Conservation (phyloP, 2,797 vertebrate genomes). For the Anolis apletophallus region DNA sequence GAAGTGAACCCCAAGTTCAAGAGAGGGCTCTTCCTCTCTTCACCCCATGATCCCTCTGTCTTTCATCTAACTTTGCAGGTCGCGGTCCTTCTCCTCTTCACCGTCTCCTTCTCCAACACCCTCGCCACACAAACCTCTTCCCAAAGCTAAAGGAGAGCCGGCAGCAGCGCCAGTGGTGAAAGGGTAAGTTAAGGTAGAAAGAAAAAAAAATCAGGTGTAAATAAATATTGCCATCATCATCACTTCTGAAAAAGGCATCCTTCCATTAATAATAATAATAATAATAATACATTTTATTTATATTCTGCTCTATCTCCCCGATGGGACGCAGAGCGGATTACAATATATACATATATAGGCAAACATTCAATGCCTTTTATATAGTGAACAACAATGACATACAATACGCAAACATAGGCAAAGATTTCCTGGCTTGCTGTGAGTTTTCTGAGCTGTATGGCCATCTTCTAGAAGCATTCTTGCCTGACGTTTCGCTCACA, state of each 20-base stretch:
- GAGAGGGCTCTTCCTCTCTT: background rate
- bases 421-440: too few relatives aligned
- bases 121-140: conserved; percentile 83
- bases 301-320: too few relatives aligned
- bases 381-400: too few relatives aligned
- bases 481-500: too few relatives aligned
- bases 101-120: conserved; percentile 91
- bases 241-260: rapidly evolving
- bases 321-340: too few relatives aligned
- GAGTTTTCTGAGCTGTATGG: too few relatives aligned
- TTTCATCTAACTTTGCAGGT: conserved; percentile 75
- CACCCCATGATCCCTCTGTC: background rate
- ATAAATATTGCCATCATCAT: background rate
- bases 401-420: too few relatives aligned
- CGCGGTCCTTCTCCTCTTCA: conserved; percentile 90
- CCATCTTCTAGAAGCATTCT: too few relatives aligned
- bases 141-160: conserved; percentile 87
- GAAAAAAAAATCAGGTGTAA: too few relatives aligned
- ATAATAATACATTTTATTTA: too few relatives aligned
- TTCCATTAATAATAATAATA: background rate
- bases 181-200: conserved; percentile 79
- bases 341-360: too few relatives aligned
- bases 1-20: background rate
- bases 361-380: too few relatives aligned
- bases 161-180: conserved; percentile 80